A percentile compares a stretch with the other conserved stretches of the same genome.
Conservation (phyloP, 2,888 invertebrate species). For the Ectropis crepuscularia region DNA sequence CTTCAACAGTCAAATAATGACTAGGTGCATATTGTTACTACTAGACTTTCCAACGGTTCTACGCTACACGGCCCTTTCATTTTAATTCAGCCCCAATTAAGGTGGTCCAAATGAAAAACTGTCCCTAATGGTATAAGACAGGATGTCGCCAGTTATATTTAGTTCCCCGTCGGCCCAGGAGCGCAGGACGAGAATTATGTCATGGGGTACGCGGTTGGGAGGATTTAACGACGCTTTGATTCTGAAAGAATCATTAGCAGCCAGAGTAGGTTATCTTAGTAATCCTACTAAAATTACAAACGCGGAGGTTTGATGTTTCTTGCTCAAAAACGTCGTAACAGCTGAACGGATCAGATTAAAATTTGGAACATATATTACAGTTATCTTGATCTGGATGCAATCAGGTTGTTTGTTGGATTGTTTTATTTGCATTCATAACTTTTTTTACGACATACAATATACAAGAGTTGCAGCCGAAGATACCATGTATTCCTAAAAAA, state of each 20-base stretch:
- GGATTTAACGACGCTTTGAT: slow-evolving; percentile 1
- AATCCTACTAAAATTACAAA: background rate
- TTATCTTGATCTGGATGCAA: too few relatives aligned
- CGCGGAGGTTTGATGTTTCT: background rate
- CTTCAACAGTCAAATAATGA: too few relatives aligned
- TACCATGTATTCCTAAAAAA: too few relatives aligned
- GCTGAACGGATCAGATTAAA: too few relatives aligned
- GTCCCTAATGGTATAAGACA: slow-evolving; percentile 44
- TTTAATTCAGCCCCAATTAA: slow-evolving; percentile 35
- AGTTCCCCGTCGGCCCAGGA: slow-evolving; percentile 43
- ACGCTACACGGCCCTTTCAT: slow-evolving; percentile 14
- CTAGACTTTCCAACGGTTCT: background rate
- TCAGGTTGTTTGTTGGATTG: too few relatives aligned
- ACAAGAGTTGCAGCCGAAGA: too few relatives aligned
- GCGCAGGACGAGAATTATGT: slow-evolving; percentile 45
- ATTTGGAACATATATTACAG: too few relatives aligned
- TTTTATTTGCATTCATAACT: too few relatives aligned
- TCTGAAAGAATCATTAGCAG: background rate
- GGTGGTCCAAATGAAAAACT: slow-evolving; percentile 37
- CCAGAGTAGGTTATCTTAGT: background rate
- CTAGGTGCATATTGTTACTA: too few relatives aligned
- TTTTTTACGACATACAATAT: too few relatives aligned
- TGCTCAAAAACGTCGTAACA: too few relatives aligned
- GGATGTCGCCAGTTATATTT: slow-evolving; percentile 58
- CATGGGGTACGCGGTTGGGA: slow-evolving; percentile 37